Conservation (phyloP, 2,113 vertebrate species). For the Todiramphus chloris region DNA sequence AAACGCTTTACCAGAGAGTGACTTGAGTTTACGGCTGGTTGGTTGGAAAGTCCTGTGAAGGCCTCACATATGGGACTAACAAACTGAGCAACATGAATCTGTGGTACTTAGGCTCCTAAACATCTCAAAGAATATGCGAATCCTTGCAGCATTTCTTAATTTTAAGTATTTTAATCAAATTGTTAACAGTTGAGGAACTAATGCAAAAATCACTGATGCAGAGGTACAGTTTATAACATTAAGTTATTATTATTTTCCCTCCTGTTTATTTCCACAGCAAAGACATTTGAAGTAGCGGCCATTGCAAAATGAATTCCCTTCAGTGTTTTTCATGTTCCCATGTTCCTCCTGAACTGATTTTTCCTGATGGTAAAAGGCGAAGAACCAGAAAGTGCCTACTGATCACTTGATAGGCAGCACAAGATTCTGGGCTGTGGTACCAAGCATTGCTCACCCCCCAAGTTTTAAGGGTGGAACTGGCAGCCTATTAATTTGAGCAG, state of each 20-base stretch:
- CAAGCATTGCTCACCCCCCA: background rate
- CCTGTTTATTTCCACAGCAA: background rate
- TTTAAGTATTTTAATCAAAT: background rate
- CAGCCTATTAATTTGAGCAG: background rate
- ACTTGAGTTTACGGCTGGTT: background rate
- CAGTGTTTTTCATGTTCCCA: rapidly evolving
- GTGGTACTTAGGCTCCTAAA: background rate
- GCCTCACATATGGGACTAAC: background rate
- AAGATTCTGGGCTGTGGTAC: background rate
- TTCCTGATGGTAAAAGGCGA: background rate
- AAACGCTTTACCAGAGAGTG: background rate
- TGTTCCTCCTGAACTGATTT: background rate
- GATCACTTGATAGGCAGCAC: background rate
- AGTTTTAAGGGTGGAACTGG: background rate
- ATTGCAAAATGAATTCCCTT: background rate
- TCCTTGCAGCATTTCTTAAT: background rate
- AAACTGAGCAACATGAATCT: rapidly evolving
- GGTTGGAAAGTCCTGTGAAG: background rate
- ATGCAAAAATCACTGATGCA: background rate
- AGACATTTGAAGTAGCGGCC: background rate
- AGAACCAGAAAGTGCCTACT: background rate
- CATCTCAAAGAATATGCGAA: background rate
- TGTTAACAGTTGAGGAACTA: background rate
- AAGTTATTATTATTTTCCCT: background rate
- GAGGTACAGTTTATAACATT: background rate